Evolutionary conservation across 2,113 vertebrate genomes (phyloP), one percentile per base, ranked within the genome.

Genomic region (Rostratula benghalensis): DNA sequence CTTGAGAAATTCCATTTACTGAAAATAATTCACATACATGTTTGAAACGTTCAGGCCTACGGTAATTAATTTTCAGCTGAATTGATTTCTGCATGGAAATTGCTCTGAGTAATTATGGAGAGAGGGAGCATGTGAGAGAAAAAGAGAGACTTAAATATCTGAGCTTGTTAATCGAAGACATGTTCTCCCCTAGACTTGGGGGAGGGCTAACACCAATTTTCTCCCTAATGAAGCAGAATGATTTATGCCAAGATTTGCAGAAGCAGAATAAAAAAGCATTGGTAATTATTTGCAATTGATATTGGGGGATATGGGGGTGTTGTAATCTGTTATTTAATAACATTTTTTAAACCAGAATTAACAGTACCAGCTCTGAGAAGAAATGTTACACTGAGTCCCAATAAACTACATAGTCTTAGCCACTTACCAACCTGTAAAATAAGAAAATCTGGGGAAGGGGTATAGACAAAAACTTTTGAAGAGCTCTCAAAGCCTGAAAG

Each of bases 31-130:
- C 45, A 25, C 83, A 90, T 93, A 76, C 50, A 39, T 96, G 87
- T 97, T 97, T 94, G 86, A 97, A 97, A 93, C 94, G 82, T 90
- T 97, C 35, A 45, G 53, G 90, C 46, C 70, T 65, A 43, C 22
- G n/a, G 69, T 97, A 94, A 97, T 97, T 97, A 97, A 97, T 96
- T 97, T 97, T 96, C 89, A 96, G 73, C 77, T 69, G 83, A 97
- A 94, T 88, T 94, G 86, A 96, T 94, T 97, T 96, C 93, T 96
- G 24, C 84, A 89, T 97, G 94, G 84, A 97, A 64, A 97, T 93
- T 74, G 21, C 48, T 95, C 59, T 41, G 83, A 96, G 63, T 82
- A 93, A 94, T 90, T 96, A 89, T 57, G 45, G 76, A 39, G 70
- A 69, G 51, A 46, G 77, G 79, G 57, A 87, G 61, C 53, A 46